Conservation (phyloP, 2,888 invertebrate genomes). For the Acrobeloides nanus region DNA sequence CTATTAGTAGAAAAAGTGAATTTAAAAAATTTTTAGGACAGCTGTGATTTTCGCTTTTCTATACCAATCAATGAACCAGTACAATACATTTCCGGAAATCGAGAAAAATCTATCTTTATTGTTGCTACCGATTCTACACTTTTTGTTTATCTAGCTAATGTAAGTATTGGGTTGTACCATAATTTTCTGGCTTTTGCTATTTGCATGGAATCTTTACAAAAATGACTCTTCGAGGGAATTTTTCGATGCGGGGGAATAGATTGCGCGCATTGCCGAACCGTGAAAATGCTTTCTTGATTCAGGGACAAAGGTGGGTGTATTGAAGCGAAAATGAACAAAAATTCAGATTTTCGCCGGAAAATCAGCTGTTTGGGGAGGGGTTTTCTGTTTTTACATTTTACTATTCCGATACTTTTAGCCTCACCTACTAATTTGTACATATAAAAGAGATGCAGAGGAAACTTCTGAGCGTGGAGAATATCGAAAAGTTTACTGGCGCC, state of each 20-base stretch:
- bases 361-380: not conserved
- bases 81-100: slow-evolving; percentile 32
- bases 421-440: slow-evolving; percentile 37
- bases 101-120: slow-evolving; percentile 44
- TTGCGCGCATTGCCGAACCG: too few species aligned
- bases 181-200: not conserved
- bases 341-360: not conserved
- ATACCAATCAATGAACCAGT: slow-evolving; percentile 25
- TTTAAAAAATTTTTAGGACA: slow-evolving; percentile 26
- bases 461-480: slow-evolving; percentile 34
- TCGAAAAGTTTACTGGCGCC: slow-evolving; percentile 41
- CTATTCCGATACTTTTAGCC: slow-evolving; percentile 32
- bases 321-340: not conserved
- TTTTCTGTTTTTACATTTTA: not conserved
- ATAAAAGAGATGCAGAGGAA: slow-evolving; percentile 30
- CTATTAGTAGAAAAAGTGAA: too few species aligned
- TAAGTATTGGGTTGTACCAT: slow-evolving; percentile 12
- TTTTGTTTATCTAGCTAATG: slow-evolving; percentile 44
- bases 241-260: too few species aligned
- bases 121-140: slow-evolving; percentile 31
- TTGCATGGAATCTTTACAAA: not conserved
- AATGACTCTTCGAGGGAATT: not conserved
- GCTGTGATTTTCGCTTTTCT: slow-evolving; percentile 22
- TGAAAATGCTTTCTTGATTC: too few species aligned
- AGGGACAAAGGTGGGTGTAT: too few species aligned